Evolutionary conservation across 2,797 vertebrate genomes (phyloP).

Genomic region (Helicolenus hilgendorfi): DNA sequence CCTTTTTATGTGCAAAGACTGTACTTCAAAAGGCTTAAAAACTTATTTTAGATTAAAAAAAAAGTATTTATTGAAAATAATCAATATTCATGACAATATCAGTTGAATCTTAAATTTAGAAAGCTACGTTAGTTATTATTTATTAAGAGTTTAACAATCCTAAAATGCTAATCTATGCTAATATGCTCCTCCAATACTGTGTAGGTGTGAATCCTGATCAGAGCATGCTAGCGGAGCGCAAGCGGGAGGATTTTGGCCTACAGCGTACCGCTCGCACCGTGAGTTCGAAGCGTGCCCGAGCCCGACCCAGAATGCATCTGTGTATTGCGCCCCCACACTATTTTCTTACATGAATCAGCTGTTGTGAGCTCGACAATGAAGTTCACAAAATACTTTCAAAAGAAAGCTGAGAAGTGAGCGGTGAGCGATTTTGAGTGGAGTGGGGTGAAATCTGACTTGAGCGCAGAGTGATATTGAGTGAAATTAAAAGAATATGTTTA

Average conservation of each 20-base stretch:
- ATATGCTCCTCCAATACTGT: not conserved
- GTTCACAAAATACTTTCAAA: not conserved
- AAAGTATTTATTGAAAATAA: conserved; percentile 1
- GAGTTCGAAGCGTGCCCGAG: not conserved
- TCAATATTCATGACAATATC: conserved; percentile 22
- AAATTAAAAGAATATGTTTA: not conserved
- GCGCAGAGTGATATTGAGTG: not conserved
- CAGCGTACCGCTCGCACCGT: not conserved
- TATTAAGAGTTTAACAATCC: not conserved
- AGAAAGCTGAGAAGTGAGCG: not conserved
- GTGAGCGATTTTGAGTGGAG: not conserved
- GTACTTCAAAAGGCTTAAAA: conserved; percentile 22
- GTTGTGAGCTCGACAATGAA: not conserved
- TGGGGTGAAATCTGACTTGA: not conserved
- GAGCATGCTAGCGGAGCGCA: not conserved
- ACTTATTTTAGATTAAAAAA: not conserved
- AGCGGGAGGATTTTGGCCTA: not conserved
- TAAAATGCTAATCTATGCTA: not conserved
- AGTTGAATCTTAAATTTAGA: conserved; percentile 9
- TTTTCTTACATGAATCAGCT: not conserved
- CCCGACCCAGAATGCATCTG: not conserved
- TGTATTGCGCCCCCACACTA: not conserved
- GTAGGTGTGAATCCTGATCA: not conserved
- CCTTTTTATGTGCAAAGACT: not conserved
- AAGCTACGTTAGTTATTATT: not conserved